A percentile compares a stretch with the other conserved stretches of the same genome.
Conservation (phyloP, 2,888 invertebrate genomes). For the Exephanes ischioxanthus region DNA sequence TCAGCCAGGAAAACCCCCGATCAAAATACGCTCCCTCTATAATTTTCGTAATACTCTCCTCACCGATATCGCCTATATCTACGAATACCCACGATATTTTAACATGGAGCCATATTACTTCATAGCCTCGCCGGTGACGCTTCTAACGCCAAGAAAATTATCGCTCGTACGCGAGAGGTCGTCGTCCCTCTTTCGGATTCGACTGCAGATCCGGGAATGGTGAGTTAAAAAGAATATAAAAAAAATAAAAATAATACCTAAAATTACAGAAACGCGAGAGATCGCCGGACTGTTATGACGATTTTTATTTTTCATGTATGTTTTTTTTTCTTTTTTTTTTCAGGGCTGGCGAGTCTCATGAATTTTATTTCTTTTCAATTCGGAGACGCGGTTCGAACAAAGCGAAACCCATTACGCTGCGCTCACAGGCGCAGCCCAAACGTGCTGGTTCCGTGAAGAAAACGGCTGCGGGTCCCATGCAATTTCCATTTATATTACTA, state of each 20-base stretch:
- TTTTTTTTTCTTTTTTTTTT: not conserved
- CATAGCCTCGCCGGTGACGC: not conserved
- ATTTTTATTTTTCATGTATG: not conserved
- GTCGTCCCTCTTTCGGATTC: not conserved
- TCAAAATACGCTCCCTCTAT: conserved; percentile 9
- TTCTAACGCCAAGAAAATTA: conserved; percentile 7
- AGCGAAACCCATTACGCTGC: conserved; percentile 74
- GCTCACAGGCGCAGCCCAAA: conserved; percentile 21
- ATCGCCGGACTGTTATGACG: conserved; percentile 19
- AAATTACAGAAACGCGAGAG: not conserved
- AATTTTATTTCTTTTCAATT: conserved; percentile 52
- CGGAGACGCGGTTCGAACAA: conserved; percentile 63
- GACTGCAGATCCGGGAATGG: not conserved
- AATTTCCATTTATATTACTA: conserved; percentile 83
- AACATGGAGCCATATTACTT: conserved; percentile 23
- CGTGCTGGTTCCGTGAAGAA: conserved; percentile 52
- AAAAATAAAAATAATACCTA: not conserved
- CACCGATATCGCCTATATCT: not conserved
- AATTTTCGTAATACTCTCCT: conserved; percentile 38
- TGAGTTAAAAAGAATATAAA: not conserved
- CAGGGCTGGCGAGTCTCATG: conserved; percentile 21
- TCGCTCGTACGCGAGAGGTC: not conserved
- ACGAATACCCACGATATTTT: conserved; percentile 15
- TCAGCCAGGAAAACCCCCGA: not conserved
- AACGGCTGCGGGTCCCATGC: conserved; percentile 64